Evolutionary conservation across 2,888 invertebrate genomes (phyloP).

Genomic region (Clanis bilineata): DNA sequence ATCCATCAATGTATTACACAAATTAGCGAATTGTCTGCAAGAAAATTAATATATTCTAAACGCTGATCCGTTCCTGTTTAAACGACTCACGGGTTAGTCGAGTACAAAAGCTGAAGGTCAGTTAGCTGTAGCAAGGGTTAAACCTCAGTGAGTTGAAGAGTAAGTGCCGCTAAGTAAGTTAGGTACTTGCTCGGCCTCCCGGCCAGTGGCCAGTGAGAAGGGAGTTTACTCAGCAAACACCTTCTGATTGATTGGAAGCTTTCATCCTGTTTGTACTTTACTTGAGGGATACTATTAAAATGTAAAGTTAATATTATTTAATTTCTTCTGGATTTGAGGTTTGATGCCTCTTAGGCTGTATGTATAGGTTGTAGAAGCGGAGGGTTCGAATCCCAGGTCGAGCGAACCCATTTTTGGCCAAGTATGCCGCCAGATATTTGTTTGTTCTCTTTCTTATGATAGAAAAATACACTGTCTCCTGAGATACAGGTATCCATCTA

Average conservation of each 20-base stretch:
- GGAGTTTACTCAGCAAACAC: constrained; percentile 41
- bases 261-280: constrained; percentile 41
- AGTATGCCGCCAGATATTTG: no score
- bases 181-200: constrained; percentile 32
- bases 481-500: no score
- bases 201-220: constrained; percentile 28
- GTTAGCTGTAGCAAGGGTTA: constrained; percentile 17
- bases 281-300: constrained; percentile 34
- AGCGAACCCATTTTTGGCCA: no score
- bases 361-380: no score
- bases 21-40: neutral
- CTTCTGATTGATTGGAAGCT: constrained; percentile 49
- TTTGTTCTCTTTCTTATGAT: no score
- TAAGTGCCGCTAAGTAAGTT: constrained; percentile 39
- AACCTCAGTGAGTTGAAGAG: constrained; percentile 16
- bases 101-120: constrained; percentile 16
- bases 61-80: neutral
- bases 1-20: neutral
- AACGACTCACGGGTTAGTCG: constrained; percentile 14
- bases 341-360: no score
- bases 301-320: constrained; percentile 1
- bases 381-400: no score
- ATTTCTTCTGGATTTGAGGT: neutral
- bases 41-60: neutral
- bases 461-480: no score